Evolutionary conservation across 2,113 vertebrate genomes (phyloP).

Genomic region (Vimba vimba): DNA sequence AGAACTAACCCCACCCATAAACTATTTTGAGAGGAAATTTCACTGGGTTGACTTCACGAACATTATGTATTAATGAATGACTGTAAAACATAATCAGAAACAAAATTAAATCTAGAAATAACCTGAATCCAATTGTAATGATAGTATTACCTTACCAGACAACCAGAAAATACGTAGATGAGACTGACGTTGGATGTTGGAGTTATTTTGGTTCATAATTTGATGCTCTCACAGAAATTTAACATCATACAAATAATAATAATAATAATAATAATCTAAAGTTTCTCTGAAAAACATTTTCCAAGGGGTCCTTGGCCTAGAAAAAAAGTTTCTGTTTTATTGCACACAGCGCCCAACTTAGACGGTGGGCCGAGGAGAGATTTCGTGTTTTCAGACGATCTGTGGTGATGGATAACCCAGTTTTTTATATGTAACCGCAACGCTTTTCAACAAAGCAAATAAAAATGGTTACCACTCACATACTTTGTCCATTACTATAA

Average conservation of each 20-base stretch:
- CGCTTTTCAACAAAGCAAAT: no score
- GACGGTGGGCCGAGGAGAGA: no score
- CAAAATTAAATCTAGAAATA: neutral
- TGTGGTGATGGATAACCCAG: no score
- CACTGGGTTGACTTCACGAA: no score
- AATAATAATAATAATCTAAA: neutral
- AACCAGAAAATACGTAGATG: neutral
- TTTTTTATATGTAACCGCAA: no score
- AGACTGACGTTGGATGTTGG: neutral
- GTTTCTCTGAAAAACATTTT: neutral
- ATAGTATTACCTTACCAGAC: neutral
- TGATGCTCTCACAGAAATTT: neutral
- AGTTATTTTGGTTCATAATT: neutral
- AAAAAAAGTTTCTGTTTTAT: neutral
- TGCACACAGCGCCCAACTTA: neutral
- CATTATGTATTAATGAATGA: neutral
- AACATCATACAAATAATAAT: neutral
- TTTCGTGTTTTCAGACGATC: no score
- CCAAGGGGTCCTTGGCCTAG: neutral
- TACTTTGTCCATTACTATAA: no score
- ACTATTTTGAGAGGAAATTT: neutral
- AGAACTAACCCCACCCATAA: neutral
- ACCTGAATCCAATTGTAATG: neutral
- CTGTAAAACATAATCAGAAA: neutral
- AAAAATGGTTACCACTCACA: no score